A percentile compares a stretch with the other conserved stretches of the same genome.
These are phyloP conservation scores for Brassicogethes aeneus DNA, from an alignment of 2,888 invertebrate genomes.

Conservation along the genomic window DNA sequence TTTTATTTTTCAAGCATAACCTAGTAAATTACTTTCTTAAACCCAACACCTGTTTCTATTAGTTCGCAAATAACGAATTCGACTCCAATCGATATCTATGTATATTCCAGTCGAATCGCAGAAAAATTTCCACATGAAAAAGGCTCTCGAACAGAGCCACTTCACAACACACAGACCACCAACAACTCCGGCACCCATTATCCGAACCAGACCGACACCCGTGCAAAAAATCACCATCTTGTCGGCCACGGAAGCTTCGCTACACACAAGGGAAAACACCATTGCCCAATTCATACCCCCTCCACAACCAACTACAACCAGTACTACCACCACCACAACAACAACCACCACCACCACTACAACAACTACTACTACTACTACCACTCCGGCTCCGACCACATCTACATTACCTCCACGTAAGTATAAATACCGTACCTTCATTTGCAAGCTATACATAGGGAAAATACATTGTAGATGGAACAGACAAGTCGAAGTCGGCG, in stretches of 20 bases:
- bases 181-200: conserved; percentile 15
- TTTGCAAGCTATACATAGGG: too few relatives aligned
- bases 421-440: too few relatives aligned
- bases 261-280: conserved; percentile 38
- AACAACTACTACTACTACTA: conserved; percentile 40
- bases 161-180: conserved; percentile 42
- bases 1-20: too few relatives aligned
- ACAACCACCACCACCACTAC: conserved; percentile 37
- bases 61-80: too few relatives aligned
- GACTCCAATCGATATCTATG: too few relatives aligned
- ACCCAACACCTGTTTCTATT: too few relatives aligned
- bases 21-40: too few relatives aligned
- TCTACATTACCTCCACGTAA: conserved; percentile 51
- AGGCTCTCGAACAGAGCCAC: conserved; percentile 44
- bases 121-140: conserved; percentile 71
- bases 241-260: conserved; percentile 33
- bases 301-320: conserved; percentile 35
- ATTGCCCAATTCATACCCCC: conserved; percentile 43
- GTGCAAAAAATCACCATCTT: conserved; percentile 30
- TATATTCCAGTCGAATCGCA: conserved; percentile 71
- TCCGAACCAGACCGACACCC: conserved; percentile 21
- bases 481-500: too few relatives aligned
- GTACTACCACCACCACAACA: conserved; percentile 36
- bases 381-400: conserved; percentile 49
- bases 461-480: too few relatives aligned